These are phyloP conservation scores for Taxidea taxus DNA, from an alignment of 2,113 vertebrate genomes.

Conservation along the genomic window DNA sequence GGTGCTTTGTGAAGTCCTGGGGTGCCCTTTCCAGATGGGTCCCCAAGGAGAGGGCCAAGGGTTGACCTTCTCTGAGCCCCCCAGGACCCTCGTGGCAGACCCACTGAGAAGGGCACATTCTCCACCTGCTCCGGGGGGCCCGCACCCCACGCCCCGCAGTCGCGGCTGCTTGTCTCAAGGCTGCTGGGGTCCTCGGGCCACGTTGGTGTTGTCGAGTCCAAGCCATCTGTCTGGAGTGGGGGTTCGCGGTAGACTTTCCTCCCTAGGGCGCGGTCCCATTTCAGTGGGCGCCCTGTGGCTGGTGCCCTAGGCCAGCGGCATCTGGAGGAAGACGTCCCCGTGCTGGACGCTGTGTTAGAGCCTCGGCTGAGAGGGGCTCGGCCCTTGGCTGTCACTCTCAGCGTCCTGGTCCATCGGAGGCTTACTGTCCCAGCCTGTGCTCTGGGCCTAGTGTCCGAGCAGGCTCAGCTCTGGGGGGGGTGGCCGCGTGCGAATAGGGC, in stretches of 20 bases:
- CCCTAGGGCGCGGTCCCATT: not conserved
- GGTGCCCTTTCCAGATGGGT: not conserved
- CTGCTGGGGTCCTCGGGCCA: not conserved
- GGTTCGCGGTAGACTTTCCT: not conserved
- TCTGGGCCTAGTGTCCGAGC: fast-evolving
- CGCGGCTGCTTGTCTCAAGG: not conserved
- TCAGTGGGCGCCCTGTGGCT: fast-evolving
- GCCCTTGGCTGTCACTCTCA: fast-evolving
- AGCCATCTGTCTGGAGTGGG: not conserved
- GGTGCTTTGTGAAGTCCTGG: not conserved
- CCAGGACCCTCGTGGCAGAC: not conserved
- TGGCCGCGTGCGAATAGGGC: fast-evolving
- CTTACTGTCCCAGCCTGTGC: fast-evolving
- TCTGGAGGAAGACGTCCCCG: fast-evolving
- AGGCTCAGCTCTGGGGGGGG: not conserved
- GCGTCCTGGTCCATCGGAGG: not conserved
- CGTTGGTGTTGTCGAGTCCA: fast-evolving
- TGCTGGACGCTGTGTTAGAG: fast-evolving
- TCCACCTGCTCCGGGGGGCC: not conserved
- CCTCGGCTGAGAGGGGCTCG: not conserved
- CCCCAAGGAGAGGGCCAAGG: not conserved
- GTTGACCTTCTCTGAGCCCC: too few species aligned
- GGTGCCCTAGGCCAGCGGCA: fast-evolving
- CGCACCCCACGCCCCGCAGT: fast-evolving
- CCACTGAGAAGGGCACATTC: fast-evolving